A percentile compares a stretch with the other conserved stretches of the same genome.
These are phyloP conservation scores for Acestrorhynchus altus DNA, from an alignment of 2,797 vertebrate genomes.

Conservation along the genomic window DNA sequence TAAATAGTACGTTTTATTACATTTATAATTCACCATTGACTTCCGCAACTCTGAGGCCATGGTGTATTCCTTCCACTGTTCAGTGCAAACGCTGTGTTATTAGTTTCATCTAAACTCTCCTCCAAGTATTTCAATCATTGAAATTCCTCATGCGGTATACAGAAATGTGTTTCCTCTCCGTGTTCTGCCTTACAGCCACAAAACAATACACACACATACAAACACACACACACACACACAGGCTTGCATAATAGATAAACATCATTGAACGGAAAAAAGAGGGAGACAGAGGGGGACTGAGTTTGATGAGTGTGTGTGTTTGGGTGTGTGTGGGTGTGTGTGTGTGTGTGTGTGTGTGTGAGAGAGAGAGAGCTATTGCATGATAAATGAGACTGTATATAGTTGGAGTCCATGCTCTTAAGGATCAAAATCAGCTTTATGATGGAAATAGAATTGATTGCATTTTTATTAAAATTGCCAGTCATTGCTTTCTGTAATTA, in stretches of 20 bases:
- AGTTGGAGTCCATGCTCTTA: slow-evolving; percentile 13
- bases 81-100: slow-evolving; percentile 22
- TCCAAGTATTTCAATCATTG: slow-evolving; percentile 28
- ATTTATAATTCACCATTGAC: slow-evolving; percentile 57
- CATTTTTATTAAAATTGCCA: slow-evolving; percentile 12
- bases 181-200: slow-evolving; percentile 35
- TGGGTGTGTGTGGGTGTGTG: background rate
- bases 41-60: slow-evolving; percentile 8
- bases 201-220: slow-evolving; percentile 23
- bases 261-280: slow-evolving; percentile 2
- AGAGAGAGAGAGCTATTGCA: slow-evolving; percentile 31
- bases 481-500: slow-evolving; percentile 14
- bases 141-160: slow-evolving; percentile 24
- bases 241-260: slow-evolving; percentile 45
- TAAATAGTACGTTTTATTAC: slow-evolving; percentile 38
- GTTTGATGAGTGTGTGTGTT: background rate
- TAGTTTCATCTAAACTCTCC: slow-evolving; percentile 26
- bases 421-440: slow-evolving; percentile 18
- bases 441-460: slow-evolving; percentile 29
- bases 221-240: slow-evolving; percentile 7
- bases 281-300: slow-evolving; percentile 3
- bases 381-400: slow-evolving; percentile 23
- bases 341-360: background rate
- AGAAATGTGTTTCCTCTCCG: slow-evolving; percentile 17
- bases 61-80: slow-evolving; percentile 37